phyloP scores from a whole-genome alignment of 2,888 invertebrate genomes.

The Gibbula magus region DNA sequence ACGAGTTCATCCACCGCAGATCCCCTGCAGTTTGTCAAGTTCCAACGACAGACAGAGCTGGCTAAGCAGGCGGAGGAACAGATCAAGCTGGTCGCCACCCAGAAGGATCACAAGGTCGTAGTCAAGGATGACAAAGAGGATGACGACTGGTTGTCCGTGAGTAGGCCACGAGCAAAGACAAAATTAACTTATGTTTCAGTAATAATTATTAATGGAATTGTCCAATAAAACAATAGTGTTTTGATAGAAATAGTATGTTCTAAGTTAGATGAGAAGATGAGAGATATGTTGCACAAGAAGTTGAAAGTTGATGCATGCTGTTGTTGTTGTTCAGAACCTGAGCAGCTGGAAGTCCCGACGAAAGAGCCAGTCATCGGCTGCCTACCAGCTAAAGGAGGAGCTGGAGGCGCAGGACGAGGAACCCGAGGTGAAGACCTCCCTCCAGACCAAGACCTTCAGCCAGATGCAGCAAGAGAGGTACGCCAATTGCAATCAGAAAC shows the following conservation, averaged over 20 bases:
- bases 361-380: slow-evolving; percentile 89
- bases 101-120: slow-evolving; percentile 52
- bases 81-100: slow-evolving; percentile 63
- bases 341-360: slow-evolving; percentile 86
- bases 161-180: slow-evolving; percentile 5
- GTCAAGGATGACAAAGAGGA: slow-evolving; percentile 44
- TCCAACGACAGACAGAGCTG: slow-evolving; percentile 55
- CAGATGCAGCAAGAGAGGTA: slow-evolving; percentile 89
- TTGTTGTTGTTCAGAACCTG: slow-evolving; percentile 52
- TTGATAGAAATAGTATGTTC: no score
- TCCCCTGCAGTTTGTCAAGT: slow-evolving; percentile 72
- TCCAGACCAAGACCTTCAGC: slow-evolving; percentile 92
- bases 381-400: slow-evolving; percentile 52
- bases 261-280: no score
- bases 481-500: neutral
- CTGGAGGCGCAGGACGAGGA: slow-evolving; percentile 78
- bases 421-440: slow-evolving; percentile 83
- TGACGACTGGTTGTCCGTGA: slow-evolving; percentile 71
- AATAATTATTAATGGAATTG: no score
- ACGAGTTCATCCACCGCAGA: slow-evolving; percentile 52
- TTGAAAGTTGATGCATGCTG: no score
- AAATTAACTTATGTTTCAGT: no score
- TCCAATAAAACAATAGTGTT: no score
- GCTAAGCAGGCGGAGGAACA: slow-evolving; percentile 68
- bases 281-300: no score